Evolutionary conservation across 2,797 vertebrate species (phyloP), one percentile per base, ranked within the genome.

Genomic region (Enteromius thamalakanensis): DNA sequence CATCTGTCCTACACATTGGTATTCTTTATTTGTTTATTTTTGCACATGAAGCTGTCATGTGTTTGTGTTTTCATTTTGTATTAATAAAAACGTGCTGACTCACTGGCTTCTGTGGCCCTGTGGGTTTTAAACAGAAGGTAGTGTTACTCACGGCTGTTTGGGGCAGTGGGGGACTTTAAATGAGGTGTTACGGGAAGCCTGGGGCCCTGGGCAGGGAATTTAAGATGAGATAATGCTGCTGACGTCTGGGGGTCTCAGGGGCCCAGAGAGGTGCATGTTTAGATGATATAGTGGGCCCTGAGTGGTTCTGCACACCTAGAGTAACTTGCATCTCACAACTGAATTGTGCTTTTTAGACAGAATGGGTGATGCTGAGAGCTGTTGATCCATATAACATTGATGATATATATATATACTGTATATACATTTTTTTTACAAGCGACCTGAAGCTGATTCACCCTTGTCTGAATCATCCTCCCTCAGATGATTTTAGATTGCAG

Each of bases 41-140:
- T 34, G 64, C 37, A 67, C 86, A 89, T 88, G 89, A 92, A 91
- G 90, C 89, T 93, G 89, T 86, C 79, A 89, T 87, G 88, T 92
- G 90, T 69, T 81, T 81, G 70, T 70, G 49, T 81, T 69, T 81
- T 69, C 21, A 40, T 65, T 75, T 76, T 77, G 47, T 23, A 71
- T 84, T 55, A 71, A 72, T 70, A 23, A 77, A 58, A 80, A 76
- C 65, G 51, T 55, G 79, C 84, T 87, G 85, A 84, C 81, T 82
- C 79, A 86, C 49, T 26, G 49, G 34, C 14, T 77, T 81, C 51
- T 74, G 34, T 40, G 49, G 69, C 74, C 78, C 65, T 79, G 82
- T 19, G 58, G 70, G 70, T 64, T 45, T 72, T 29, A 82, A 82
- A 74, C 86, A 77, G 82, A 78, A 74, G 79, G 42, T 74, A 47